A percentile compares a stretch with the other conserved stretches of the same genome.
phyloP scores from a whole-genome alignment of 1,140 invertebrate genomes.

The Zaprionus africanus region DNA sequence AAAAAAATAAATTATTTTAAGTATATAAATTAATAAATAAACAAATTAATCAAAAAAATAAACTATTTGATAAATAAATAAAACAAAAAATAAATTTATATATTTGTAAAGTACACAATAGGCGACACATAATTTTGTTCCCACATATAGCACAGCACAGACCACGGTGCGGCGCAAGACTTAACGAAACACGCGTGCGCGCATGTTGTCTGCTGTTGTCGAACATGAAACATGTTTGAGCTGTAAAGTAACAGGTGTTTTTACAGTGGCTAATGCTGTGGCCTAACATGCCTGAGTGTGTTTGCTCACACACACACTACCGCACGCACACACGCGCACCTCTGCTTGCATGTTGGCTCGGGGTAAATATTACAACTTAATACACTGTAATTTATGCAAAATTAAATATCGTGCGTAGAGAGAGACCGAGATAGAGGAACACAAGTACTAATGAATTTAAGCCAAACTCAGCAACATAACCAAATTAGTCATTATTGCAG shows the following conservation, averaged over 20 bases:
- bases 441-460: constrained; percentile 25
- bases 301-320: neutral
- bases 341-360: neutral
- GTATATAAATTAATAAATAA: too few species aligned
- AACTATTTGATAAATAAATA: too few species aligned
- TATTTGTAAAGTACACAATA: too few species aligned
- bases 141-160: neutral
- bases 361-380: constrained; percentile 34
- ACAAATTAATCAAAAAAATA: too few species aligned
- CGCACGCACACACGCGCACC: neutral
- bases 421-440: neutral
- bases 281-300: constrained; percentile 5
- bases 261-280: constrained; percentile 15
- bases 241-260: constrained; percentile 59
- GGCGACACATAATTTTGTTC: neutral
- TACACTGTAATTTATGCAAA: constrained; percentile 27
- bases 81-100: too few species aligned
- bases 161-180: constrained; percentile 27
- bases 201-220: constrained; percentile 30
- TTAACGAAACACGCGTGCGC: constrained; percentile 42
- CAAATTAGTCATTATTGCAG: constrained; percentile 20
- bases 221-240: constrained; percentile 48
- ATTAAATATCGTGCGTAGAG: constrained; percentile 37
- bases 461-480: constrained; percentile 14
- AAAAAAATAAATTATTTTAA: too few species aligned